A percentile compares a stretch with the other conserved stretches of the same genome.
Conservation (phyloP, 2,113 vertebrate genomes). For the Mystacornis crossleyi region DNA sequence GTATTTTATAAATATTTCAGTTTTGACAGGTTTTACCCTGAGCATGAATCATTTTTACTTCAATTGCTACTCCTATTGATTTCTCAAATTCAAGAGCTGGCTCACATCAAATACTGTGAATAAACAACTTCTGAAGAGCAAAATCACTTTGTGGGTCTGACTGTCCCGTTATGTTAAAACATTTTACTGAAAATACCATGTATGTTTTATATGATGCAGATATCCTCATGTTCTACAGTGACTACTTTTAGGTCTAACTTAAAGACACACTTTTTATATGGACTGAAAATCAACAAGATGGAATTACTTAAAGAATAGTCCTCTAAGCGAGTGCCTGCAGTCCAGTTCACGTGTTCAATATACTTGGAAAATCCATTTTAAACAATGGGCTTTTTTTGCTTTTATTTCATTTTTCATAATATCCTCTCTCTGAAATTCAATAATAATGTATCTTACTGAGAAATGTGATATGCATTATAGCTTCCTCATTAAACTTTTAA, state of each 20-base stretch:
- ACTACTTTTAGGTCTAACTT: not conserved
- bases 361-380: constrained; percentile 12
- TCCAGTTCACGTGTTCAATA: not conserved
- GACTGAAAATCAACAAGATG: not conserved
- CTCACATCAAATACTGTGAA: not conserved
- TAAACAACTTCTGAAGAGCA: not conserved
- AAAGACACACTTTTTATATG: not conserved
- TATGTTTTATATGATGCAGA: not conserved
- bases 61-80: not conserved
- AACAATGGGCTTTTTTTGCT: not conserved
- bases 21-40: not conserved
- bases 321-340: not conserved
- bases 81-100: not conserved
- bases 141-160: not conserved
- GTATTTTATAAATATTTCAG: not conserved
- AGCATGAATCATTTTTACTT: not conserved
- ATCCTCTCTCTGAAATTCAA: constrained; percentile 8
- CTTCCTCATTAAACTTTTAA: constrained; percentile 56
- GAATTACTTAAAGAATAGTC: not conserved
- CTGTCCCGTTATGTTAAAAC: not conserved
- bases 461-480: constrained; percentile 25
- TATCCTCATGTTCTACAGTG: not conserved
- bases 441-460: constrained; percentile 13
- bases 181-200: not conserved
- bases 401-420: constrained; percentile 42